These are phyloP conservation scores for Liodrosophila aerea DNA, from an alignment of 2,888 invertebrate species.

Conservation along the genomic window DNA sequence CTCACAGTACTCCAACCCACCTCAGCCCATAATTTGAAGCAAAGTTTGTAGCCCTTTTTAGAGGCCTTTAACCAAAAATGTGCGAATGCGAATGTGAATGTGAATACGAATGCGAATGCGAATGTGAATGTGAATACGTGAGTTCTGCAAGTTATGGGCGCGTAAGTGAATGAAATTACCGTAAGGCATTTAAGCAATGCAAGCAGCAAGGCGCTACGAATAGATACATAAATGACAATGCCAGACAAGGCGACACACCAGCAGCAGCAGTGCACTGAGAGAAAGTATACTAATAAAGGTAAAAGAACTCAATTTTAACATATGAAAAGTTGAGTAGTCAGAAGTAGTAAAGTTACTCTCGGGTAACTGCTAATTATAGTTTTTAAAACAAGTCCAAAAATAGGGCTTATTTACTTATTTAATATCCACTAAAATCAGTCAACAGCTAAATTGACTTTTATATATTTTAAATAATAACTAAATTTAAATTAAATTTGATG, in stretches of 20 bases:
- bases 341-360: too few relatives aligned
- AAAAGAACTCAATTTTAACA: too few relatives aligned
- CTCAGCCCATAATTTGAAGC: conserved; percentile 59
- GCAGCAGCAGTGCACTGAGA: conserved; percentile 11
- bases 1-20: not conserved
- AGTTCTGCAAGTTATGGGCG: conserved; percentile 80
- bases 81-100: conserved; percentile 60
- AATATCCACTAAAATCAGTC: too few relatives aligned
- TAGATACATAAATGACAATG: conserved; percentile 78
- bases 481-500: too few relatives aligned
- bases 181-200: conserved; percentile 80
- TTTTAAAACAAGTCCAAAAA: too few relatives aligned
- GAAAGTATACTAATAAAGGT: too few relatives aligned
- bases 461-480: too few relatives aligned
- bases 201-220: conserved; percentile 53
- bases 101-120: conserved; percentile 58
- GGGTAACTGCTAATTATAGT: too few relatives aligned
- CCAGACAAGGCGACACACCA: conserved; percentile 44
- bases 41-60: conserved; percentile 1
- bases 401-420: too few relatives aligned
- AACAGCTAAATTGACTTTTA: too few relatives aligned
- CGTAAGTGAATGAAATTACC: conserved; percentile 81
- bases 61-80: conserved; percentile 27
- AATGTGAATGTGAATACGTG: conserved; percentile 78
- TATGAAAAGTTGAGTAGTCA: too few relatives aligned